These are phyloP conservation scores for Pegoplata infirma DNA, from an alignment of 2,888 invertebrate genomes.

Conservation along the genomic window DNA sequence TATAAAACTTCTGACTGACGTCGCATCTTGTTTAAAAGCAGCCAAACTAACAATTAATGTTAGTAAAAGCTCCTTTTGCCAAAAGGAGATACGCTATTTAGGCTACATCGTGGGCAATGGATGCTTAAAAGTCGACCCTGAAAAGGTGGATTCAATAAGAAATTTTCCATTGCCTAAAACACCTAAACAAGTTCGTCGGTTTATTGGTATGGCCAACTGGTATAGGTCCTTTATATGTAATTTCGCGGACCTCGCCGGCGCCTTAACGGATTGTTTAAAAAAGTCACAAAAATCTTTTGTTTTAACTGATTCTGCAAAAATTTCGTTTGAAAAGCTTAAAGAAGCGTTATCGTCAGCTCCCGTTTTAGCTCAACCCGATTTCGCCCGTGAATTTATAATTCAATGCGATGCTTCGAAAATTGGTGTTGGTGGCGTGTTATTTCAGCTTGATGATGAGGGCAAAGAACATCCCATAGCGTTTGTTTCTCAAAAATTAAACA, in stretches of 20 bases:
- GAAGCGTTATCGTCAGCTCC: constrained; percentile 11
- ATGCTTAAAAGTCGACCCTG: constrained; percentile 35
- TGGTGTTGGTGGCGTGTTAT: constrained; percentile 41
- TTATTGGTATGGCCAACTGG: constrained; percentile 42
- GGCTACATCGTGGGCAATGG: constrained; percentile 34
- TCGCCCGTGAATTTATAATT: constrained; percentile 34
- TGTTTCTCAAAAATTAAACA: too few species aligned
- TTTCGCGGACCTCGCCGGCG: constrained; percentile 32
- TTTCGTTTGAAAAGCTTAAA: constrained; percentile 19
- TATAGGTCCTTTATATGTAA: constrained; percentile 30
- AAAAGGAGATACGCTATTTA: neutral
- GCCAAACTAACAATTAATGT: too few species aligned
- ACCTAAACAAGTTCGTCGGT: constrained; percentile 12
- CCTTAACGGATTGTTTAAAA: too few species aligned
- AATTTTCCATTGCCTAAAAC: constrained; percentile 34
- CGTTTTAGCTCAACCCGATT: too few species aligned
- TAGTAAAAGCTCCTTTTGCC: too few species aligned
- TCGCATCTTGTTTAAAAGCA: too few species aligned
- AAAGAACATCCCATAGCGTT: constrained; percentile 41
- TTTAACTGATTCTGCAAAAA: constrained; percentile 17
- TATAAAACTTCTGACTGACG: too few species aligned
- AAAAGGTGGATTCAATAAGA: constrained; percentile 29
- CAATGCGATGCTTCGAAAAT: constrained; percentile 46
- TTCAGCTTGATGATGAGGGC: constrained; percentile 18
- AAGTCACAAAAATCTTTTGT: neutral